Base-by-base conservation (phyloP, 2,888 invertebrate species). In the Fragum fragum region DNA sequence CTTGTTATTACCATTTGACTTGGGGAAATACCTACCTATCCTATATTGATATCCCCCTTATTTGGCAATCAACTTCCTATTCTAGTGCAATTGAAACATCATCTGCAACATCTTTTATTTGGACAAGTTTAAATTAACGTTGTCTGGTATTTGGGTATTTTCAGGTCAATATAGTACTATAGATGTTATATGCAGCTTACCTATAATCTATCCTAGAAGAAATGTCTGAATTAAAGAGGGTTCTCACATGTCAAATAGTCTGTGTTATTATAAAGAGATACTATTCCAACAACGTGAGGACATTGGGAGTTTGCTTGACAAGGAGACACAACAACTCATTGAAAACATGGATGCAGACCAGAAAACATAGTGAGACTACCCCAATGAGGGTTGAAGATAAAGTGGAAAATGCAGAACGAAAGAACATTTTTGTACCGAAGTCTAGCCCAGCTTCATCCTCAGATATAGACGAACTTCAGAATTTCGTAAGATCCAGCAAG, bases 401-500 rank as follows among this genome's bases (percentile, higher is more conserved):
- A 47, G 14, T 14, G 14, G 47, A 3, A 47, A 47, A 16, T 47
- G 16, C 14, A 47, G 47, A 47, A 16, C 5, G 16, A 14, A 52
- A 18, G 26, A 75, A 57, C 42, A 81, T 63, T 52, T 81, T 77
- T 83, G 97, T 98, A 1, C 98, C 98, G 0, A 96, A 96, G 93
- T 97, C 97, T 93, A 95, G 95, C 63, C 97, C 97, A 9, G 96
- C 96, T 0, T 95, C 95, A 28, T 68, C 80, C 0, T 39, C 79
- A 14, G 93, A 94, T 61, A 76, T 95, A n/a, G 63, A 88, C 9
- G 73, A 92, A 71, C 93, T 97, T 0, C 95, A 95, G 91, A 94
- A 96, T 72, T 97, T 97, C 93, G 90, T 97, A 26, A 83, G 91
- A 1, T 94, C 76, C 14, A 77, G 89, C 39, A 88, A 93, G 26